Base-by-base conservation (phyloP, 1,140 invertebrate species). In the Brachionus plicatilis region DNA sequence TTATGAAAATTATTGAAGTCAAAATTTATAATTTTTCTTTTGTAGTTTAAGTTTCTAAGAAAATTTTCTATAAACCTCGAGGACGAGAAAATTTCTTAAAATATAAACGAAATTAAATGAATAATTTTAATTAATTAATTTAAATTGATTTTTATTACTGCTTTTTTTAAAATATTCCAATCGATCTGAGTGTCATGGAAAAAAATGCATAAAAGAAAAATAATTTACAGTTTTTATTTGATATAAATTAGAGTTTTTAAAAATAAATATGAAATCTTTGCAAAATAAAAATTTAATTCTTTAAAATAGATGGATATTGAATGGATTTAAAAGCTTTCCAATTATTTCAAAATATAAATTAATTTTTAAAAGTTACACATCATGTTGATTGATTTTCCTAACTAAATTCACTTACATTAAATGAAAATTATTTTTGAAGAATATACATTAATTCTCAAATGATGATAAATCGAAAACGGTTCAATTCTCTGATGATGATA, bases 351-450 rank as follows among this genome's bases (percentile, higher is more conserved):
- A 29, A 80, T 45, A 80, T 45, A 68, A 41, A 75, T 12, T 24
- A 33, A 45, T 3, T 76, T 84, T 75, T 43, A 75, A 78, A 29
- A 37, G 27, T 50, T 29, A 68, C 27, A 50, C 14, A 70, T 33
- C 60, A 83, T 14, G 65, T 80, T 37, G 70, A 83, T 24, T 75
- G 37, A 24, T 29, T 78, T 8, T 43, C 85, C 68, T 85, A 86
- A 84, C 85, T 76, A 80, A 79, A 80, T 41, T 79, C 27, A 27
- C 47, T 78, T 43, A 60, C 50, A 50, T 53, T 47, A 50, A 47
- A 85, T 80, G 37, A 70, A 14, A 6, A 37, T 37, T 14, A 47
- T 79, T 60, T 70, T 24, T 41, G 4, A 60, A 60, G 12, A 75
- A 27, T 41, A 72, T 37, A 72, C 33, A 72, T 9, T 45, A 9